These are phyloP conservation scores for Platichthys stellatus DNA, from an alignment of 2,113 vertebrate species.

Conservation along the genomic window DNA sequence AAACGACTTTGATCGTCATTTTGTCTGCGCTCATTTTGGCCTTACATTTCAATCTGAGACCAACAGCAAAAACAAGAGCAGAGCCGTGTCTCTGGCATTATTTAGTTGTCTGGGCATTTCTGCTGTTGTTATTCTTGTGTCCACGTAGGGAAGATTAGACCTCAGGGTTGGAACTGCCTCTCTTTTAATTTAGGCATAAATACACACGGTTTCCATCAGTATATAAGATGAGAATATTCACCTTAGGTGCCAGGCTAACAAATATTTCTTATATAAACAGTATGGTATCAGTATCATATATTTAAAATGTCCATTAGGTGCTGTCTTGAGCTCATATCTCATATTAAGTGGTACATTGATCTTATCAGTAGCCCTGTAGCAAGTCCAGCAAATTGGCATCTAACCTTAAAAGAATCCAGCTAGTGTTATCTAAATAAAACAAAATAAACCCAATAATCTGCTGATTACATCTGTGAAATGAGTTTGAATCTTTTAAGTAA, in stretches of 20 bases:
- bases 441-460: not conserved
- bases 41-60: not conserved
- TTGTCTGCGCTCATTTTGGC: slow-evolving; percentile 3
- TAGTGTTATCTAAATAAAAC: not conserved
- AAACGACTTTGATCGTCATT: not conserved
- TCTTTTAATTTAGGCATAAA: too few species aligned
- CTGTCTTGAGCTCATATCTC: not conserved
- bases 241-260: not conserved
- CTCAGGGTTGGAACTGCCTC: too few species aligned
- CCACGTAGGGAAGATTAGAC: not conserved
- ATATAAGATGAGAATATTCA: not conserved
- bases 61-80: not conserved
- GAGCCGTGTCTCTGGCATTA: not conserved
- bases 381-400: not conserved
- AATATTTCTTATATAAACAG: too few species aligned
- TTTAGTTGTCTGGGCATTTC: not conserved
- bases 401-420: not conserved
- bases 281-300: not conserved
- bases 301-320: not conserved
- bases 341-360: not conserved
- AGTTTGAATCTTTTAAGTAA: too few species aligned
- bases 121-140: not conserved
- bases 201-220: not conserved
- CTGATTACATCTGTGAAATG: not conserved
- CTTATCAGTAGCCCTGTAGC: not conserved